Evolutionary conservation across 2,113 vertebrate species (phyloP), one percentile per base, ranked within the genome.

Genomic region (Mormyrus iriodes): DNA sequence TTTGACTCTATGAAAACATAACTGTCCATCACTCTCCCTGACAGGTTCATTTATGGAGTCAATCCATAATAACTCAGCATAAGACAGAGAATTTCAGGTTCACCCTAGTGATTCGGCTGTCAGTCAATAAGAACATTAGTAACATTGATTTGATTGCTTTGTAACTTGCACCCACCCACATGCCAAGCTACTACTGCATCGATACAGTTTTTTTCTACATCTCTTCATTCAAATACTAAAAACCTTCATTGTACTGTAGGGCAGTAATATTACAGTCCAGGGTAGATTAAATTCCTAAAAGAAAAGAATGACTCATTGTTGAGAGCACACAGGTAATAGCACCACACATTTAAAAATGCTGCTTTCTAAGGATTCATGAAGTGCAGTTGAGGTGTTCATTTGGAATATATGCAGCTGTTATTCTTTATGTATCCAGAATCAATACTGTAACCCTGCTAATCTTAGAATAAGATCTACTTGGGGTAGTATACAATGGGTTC

Each of bases 11-110:
- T 51, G 83, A 85, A 51, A 49, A 85, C 44, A 51, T 85, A 51
- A 51, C 44, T 85, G 83, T 49, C 83, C 83, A 85, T 85, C 83
- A 85, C 44, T 85, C 48, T 85, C 83, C 44, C 83, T 85, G 83
- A 85, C 83, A 85, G 48, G 44, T 85, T 27, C n/a, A 49, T 85
- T 85, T 85, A 85, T 48, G 12, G 24, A 51, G n/a, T 51, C 44
- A 51, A 46, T 79, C 73, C 73, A 79, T 79, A 69, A 69, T 69
- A 76, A 35, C 31, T 76, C 69, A 39, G 69, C 5, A 42, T 39
- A 76, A 76, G 69, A 85, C 46, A 24, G 42, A 85, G 9, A n/a
- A 49, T 48, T 85, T 49, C 83, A 46, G 46, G 24, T 85, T 51
- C 83, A 27, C 10, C 48, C 83, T 12, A 85, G 48, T 51, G 44